Evolutionary conservation across 2,797 vertebrate genomes (phyloP).

Genomic region (Sparidentex hasta): DNA sequence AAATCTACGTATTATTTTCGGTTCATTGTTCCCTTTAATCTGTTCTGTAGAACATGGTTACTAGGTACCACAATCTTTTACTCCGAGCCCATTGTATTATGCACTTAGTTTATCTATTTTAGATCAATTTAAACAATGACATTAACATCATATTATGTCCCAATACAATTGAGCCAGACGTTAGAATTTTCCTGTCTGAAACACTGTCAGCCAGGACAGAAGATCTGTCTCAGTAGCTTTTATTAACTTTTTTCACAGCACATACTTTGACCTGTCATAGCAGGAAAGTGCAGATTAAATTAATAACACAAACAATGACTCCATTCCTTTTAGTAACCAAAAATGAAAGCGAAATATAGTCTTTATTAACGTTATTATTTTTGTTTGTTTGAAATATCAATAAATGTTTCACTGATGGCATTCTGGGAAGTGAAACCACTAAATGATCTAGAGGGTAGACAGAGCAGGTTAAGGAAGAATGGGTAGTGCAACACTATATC

Average conservation of each 20-base stretch:
- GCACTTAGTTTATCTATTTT: too few relatives aligned
- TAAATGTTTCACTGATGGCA: background rate
- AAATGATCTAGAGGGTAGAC: background rate
- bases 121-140: too few relatives aligned
- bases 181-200: too few relatives aligned
- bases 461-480: background rate
- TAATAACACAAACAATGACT: background rate
- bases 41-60: too few relatives aligned
- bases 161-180: background rate
- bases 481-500: background rate
- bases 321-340: background rate
- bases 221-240: too few relatives aligned
- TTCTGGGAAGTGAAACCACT: conserved; percentile 1
- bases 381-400: background rate
- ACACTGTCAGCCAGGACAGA: too few relatives aligned
- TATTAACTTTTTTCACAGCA: background rate
- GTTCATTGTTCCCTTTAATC: too few relatives aligned
- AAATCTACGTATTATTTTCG: too few relatives aligned
- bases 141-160: background rate
- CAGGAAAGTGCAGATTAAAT: background rate
- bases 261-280: background rate
- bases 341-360: background rate
- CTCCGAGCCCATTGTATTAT: background rate
- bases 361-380: background rate
- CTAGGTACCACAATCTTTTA: background rate